Evolutionary conservation across 92 coral and sea anemone genomes (phyloP), one percentile per base, ranked within the genome.

Genomic region (Phenganax marumi): DNA sequence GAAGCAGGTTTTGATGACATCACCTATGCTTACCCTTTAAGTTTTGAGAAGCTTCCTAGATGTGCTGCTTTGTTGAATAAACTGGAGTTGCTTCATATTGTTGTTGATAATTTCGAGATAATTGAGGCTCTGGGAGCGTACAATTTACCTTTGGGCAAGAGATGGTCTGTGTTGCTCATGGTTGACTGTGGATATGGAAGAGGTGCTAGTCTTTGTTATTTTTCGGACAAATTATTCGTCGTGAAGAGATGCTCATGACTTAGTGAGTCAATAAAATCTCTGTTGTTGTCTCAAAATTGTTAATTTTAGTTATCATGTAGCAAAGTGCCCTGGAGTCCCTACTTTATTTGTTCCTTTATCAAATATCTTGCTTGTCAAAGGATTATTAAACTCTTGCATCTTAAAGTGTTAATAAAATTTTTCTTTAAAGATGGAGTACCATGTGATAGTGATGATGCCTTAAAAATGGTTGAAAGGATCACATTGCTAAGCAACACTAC

Each of bases 1-100:
- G 76, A 80, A 51, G 84, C 82, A 25, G 98, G 98, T 61, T 92
- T 83, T 70, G 89, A 90, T 52, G 98, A 95, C 79, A 95, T 95
- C 58, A 92, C 92, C 12, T 95, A 92, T 84, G 97, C 95, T 19
- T 92, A 85, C 77, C 96, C 94, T 6, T 77, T 95, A 53, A 85
- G 97, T 5, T 87, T 89, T 53, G 97, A 95, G 76, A 92, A 92
- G 73, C 72, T 95, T 0, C 91, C 93, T 57, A 93, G 90, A 76
- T 88, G 90, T 79, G 84, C 93, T 72, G 72, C 86, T 46, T 85
- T 95, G 19, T 62, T 84, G 58, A 55, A 43, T n/a, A 83, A 80
- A 77, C 84, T 95, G 69, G 80, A 88, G 56, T 80, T 85, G 84
- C 90, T 95, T 73, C 92, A 92, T 51, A 84, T 95, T 19, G 71